Evolutionary conservation across 1,140 invertebrate genomes (phyloP).

Genomic region (Pygmarrhopalites habei): DNA sequence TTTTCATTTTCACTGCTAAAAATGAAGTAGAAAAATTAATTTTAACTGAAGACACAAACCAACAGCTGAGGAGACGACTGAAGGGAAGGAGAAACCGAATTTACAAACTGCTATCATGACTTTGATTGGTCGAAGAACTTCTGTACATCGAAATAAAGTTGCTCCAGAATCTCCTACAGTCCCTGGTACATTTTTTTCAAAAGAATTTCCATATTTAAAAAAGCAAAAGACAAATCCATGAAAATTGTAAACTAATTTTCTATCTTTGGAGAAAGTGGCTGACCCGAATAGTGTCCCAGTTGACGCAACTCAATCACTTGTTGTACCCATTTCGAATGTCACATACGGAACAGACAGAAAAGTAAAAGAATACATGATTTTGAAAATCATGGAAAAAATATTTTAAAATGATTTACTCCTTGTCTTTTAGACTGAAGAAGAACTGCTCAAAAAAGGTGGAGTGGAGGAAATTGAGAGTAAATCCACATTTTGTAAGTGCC

Average conservation of each 20-base stretch:
- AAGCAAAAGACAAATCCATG: background rate
- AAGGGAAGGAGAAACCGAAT: background rate
- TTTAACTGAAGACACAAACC: background rate
- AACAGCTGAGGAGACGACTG: background rate
- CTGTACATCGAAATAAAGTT: background rate
- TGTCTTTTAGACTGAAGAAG: too few relatives aligned
- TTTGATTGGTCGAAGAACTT: background rate
- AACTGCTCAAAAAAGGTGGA: too few relatives aligned
- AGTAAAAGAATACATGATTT: too few relatives aligned
- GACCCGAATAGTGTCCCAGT: background rate
- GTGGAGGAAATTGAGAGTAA: too few relatives aligned
- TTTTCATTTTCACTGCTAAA: background rate
- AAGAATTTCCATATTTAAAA: background rate
- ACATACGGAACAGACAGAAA: too few relatives aligned
- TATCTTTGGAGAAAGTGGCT: background rate
- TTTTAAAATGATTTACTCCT: too few relatives aligned
- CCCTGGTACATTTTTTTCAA: background rate
- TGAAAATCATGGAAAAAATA: too few relatives aligned
- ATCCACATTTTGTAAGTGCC: too few relatives aligned
- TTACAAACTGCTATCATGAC: background rate
- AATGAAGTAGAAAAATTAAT: background rate
- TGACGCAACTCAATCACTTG: background rate
- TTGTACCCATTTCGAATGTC: background rate
- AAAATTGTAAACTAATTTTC: background rate
- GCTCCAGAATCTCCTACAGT: background rate